Evolutionary conservation across 2,113 vertebrate genomes (phyloP).

Genomic region (Xenopus laevis): DNA sequence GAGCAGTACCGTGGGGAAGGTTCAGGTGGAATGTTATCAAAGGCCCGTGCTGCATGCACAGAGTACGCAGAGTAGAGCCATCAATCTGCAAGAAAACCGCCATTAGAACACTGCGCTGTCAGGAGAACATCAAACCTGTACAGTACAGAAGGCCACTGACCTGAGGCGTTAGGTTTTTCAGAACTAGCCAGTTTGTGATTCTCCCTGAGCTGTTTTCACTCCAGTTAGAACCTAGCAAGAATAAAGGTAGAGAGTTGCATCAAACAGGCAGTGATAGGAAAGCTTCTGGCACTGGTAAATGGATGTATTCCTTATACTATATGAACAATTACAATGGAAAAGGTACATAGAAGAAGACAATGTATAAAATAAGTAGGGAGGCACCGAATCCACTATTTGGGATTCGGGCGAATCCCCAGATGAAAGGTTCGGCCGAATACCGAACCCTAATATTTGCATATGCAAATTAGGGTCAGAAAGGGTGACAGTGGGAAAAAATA

Average conservation of each 20-base stretch:
- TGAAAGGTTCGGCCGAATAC: too few relatives aligned
- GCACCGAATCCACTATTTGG: too few relatives aligned
- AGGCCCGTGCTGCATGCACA: conserved; percentile 99
- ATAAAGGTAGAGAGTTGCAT: background rate
- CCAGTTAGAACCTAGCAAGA: conserved; percentile 84
- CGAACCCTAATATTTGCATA: too few relatives aligned
- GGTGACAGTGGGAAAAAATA: too few relatives aligned
- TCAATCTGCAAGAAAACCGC: conserved; percentile 73
- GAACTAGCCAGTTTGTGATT: conserved; percentile 96
- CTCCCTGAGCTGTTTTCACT: conserved; percentile 97
- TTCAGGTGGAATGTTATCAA: conserved; percentile 99
- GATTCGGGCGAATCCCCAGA: too few relatives aligned
- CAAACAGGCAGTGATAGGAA: too few relatives aligned
- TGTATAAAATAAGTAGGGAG: too few relatives aligned
- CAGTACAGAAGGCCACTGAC: conserved; percentile 58
- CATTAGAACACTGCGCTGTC: background rate
- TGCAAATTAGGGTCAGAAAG: too few relatives aligned
- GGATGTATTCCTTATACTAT: too few relatives aligned
- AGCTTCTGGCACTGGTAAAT: too few relatives aligned
- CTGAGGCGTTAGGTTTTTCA: conserved; percentile 99
- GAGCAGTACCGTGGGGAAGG: conserved; percentile 93
- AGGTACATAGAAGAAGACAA: too few relatives aligned
- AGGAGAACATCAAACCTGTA: background rate
- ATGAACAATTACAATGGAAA: too few relatives aligned
- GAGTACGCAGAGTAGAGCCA: conserved; percentile 95